Conservation (phyloP, 2,888 invertebrate genomes). For the Andrena trimmerana region DNA sequence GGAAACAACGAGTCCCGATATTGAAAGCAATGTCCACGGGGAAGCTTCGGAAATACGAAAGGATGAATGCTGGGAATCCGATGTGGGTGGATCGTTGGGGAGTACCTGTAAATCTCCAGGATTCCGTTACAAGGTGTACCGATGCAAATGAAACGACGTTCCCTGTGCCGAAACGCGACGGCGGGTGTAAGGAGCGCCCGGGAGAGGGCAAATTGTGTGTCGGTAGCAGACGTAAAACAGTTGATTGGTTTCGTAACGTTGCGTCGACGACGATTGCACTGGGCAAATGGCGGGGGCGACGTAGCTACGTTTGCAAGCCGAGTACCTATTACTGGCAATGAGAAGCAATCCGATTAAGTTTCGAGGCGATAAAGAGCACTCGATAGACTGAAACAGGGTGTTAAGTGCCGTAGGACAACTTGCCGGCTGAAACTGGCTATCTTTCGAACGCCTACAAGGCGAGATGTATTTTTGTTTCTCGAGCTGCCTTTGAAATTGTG, state of each 20-base stretch:
- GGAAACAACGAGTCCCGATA: neutral
- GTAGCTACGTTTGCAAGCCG: slow-evolving; percentile 24
- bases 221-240: slow-evolving; percentile 72
- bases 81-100: neutral
- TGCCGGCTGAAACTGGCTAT: neutral
- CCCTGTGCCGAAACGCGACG: neutral
- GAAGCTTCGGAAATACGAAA: neutral
- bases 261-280: slow-evolving; percentile 35
- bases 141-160: slow-evolving; percentile 50
- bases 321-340: slow-evolving; percentile 33
- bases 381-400: slow-evolving; percentile 24
- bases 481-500: too few species aligned
- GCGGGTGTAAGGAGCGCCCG: slow-evolving; percentile 17
- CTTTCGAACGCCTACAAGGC: neutral
- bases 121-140: slow-evolving; percentile 35
- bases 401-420: slow-evolving; percentile 34
- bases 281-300: slow-evolving; percentile 12
- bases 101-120: slow-evolving; percentile 33
- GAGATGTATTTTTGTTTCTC: neutral
- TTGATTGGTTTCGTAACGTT: slow-evolving; percentile 73
- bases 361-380: slow-evolving; percentile 41
- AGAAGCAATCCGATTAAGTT: slow-evolving; percentile 49
- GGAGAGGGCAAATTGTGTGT: slow-evolving; percentile 69
- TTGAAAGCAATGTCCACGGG: neutral
- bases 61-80: neutral